These are phyloP conservation scores for Cardinalis cardinalis DNA, from an alignment of 2,113 vertebrate species.

Conservation along the genomic window DNA sequence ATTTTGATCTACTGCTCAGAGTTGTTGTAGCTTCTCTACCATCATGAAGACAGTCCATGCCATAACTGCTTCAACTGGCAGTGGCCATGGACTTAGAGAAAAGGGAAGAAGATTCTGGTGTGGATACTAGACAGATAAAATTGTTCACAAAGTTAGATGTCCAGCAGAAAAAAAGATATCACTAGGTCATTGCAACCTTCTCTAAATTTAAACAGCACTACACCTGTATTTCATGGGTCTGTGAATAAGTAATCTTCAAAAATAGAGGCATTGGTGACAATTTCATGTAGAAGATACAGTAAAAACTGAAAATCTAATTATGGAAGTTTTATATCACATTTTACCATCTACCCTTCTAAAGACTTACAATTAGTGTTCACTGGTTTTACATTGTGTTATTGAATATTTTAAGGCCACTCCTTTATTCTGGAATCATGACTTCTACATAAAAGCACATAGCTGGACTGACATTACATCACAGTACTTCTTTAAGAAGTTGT, in stretches of 20 bases:
- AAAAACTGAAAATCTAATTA: not conserved
- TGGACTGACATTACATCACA: not conserved
- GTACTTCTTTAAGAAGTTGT: not conserved
- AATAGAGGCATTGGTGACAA: not conserved
- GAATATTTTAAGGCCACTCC: not conserved
- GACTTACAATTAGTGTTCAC: not conserved
- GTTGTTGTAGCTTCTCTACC: not conserved
- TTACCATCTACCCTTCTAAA: not conserved
- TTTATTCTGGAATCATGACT: not conserved
- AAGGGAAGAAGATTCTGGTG: not conserved
- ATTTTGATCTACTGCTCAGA: not conserved
- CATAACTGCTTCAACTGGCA: not conserved
- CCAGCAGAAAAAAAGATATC: not conserved
- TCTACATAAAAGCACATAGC: not conserved
- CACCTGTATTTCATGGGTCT: not conserved
- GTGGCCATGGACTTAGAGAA: not conserved
- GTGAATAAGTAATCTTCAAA: not conserved
- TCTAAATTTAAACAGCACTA: not conserved
- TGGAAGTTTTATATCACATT: not conserved
- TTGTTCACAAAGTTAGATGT: not conserved
- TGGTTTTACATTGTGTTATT: not conserved
- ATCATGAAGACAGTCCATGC: not conserved
- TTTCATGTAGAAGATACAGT: not conserved
- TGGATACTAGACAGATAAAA: not conserved
- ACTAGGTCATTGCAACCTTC: not conserved